Evolutionary conservation across 2,797 vertebrate species (phyloP), one percentile per base, ranked within the genome.

Genomic region (Onychomys arenicola): DNA sequence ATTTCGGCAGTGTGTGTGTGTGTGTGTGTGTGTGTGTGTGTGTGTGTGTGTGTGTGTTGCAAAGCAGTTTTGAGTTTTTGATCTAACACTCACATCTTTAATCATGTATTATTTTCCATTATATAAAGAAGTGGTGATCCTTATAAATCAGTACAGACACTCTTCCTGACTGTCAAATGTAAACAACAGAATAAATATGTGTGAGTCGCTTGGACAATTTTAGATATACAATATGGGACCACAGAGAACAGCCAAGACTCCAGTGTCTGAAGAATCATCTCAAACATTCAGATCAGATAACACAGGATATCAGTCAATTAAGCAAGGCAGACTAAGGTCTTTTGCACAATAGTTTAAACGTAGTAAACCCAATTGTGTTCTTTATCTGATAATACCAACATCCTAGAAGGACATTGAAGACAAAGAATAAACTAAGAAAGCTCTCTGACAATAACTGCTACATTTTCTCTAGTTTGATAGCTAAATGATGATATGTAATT

Each of bases 331-430:
- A 83, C 46, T 75, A 63, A 55, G 78, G 3, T 80, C 1, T 95
- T 90, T 69, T 91, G 49, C 61, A 90, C 61, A 91, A 10, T 57
- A 83, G 65, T 85, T 91, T 80, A 89, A 93, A 86, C n/a, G 91
- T 76, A 91, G 34, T 46, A 87, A 71, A 80, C 16, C 13, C 82
- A 92, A 75, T 90, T 86, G 76, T 81, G 25, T 9, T 52, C 17
- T 83, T 92, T 83, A 93, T 93, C 37, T 89, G 57, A 86, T 75
- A 80, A 95, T 55, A 78, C 29, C n/a, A 93, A 32, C 21, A 91
- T 63, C 14, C 9, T 83, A 55, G 92, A 95, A 55, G 23, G 46
- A 92, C 3, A 61, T 23, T 5, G 1, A 91, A 83, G 29, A 59
- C 65, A 21, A 92, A 85, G 46, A 89, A 0, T 32, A 81, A 77